These are phyloP conservation scores for Morone saxatilis DNA, from an alignment of 2,113 vertebrate species.

Conservation along the genomic window DNA sequence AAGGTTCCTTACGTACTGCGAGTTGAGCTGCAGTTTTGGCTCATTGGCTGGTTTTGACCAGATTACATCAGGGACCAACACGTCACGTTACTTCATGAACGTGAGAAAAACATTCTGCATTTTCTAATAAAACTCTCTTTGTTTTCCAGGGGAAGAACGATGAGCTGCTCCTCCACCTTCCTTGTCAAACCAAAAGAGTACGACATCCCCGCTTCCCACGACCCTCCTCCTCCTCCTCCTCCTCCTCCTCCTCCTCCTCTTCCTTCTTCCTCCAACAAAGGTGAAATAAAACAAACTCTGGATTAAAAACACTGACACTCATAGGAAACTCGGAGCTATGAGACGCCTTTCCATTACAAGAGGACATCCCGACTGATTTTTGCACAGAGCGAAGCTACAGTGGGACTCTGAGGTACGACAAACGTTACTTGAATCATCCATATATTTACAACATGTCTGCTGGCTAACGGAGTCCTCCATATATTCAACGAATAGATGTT, in stretches of 20 bases:
- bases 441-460: conserved; percentile 32
- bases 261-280: not conserved
- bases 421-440: conserved; percentile 69
- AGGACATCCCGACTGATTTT: conserved; percentile 37
- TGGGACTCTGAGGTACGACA: conserved; percentile 50
- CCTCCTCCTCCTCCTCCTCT: not conserved
- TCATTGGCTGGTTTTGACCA: too few species aligned
- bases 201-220: not conserved
- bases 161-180: conserved; percentile 2
- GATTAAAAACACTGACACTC: conserved; percentile 27
- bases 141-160: conserved; percentile 57
- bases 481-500: conserved; percentile 19
- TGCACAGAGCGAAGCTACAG: conserved; percentile 28
- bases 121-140: conserved; percentile 5
- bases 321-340: conserved; percentile 12
- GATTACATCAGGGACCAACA: not conserved
- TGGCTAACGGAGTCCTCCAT: conserved; percentile 21
- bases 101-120: too few species aligned
- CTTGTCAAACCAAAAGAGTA: conserved; percentile 31
- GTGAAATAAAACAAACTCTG: conserved; percentile 30
- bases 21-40: too few species aligned
- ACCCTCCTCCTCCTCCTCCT: not conserved
- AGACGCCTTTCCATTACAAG: conserved; percentile 26
- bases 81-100: too few species aligned
- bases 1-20: too few species aligned